Conservation (phyloP, 1,140 invertebrate genomes). For the Drosophila pseudoananassae region DNA sequence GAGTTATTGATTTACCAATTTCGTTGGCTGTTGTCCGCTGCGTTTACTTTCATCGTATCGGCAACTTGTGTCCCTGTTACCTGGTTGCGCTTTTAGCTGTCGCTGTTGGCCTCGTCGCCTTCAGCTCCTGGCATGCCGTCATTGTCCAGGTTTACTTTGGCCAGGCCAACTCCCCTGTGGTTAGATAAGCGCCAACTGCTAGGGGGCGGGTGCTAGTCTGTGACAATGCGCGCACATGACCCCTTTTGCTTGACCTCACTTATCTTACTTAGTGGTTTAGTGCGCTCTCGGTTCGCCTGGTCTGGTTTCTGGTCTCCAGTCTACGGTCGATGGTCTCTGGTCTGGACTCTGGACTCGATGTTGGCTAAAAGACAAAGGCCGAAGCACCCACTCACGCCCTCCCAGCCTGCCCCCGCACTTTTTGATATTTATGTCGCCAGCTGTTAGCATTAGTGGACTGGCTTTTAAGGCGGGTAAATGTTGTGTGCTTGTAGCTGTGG, state of each 20-base stretch:
- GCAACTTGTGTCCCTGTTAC: slow-evolving; percentile 20
- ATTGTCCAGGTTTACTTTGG: slow-evolving; percentile 34
- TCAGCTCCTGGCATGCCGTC: slow-evolving; percentile 2
- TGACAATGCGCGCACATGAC: slow-evolving; percentile 80
- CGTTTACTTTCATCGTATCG: slow-evolving; percentile 21
- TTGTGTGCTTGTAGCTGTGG: slow-evolving; percentile 49
- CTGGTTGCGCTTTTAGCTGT: slow-evolving; percentile 46
- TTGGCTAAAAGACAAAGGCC: slow-evolving; percentile 56
- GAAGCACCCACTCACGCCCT: slow-evolving; percentile 1
- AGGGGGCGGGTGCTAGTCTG: slow-evolving; percentile 33
- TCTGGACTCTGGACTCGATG: slow-evolving; percentile 1
- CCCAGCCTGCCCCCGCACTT: background rate
- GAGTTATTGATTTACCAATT: slow-evolving; percentile 38
- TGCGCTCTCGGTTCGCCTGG: slow-evolving; percentile 41
- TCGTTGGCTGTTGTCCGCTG: background rate
- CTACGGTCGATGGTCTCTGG: background rate
- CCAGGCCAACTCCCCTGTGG: slow-evolving; percentile 27
- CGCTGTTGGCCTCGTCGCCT: background rate
- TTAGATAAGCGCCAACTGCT: slow-evolving; percentile 32
- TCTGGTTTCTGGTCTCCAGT: slow-evolving; percentile 18
- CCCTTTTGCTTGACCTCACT: slow-evolving; percentile 82
- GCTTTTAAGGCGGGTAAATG: slow-evolving; percentile 74
- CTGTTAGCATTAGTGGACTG: slow-evolving; percentile 81
- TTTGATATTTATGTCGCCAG: slow-evolving; percentile 79
- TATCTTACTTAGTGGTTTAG: slow-evolving; percentile 82